Conservation (phyloP, 2,797 vertebrate species). For the Sebastolobus altivelis region DNA sequence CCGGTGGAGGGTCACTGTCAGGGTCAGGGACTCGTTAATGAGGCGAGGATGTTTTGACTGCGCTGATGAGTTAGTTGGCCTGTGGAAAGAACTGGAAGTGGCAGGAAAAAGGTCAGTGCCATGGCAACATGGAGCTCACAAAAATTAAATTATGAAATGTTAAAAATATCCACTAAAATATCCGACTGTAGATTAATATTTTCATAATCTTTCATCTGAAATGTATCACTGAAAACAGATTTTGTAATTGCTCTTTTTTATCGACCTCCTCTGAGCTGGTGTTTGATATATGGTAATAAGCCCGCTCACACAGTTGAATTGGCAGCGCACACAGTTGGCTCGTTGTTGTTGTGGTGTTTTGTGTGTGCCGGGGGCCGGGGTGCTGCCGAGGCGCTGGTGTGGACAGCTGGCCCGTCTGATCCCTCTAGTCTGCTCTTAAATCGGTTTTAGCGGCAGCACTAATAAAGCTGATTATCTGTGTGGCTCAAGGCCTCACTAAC, state of each 20-base stretch:
- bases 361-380: slow-evolving; percentile 58
- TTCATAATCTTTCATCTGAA: neutral
- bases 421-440: slow-evolving; percentile 93
- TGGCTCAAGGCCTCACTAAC: slow-evolving; percentile 91
- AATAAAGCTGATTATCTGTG: slow-evolving; percentile 97
- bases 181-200: neutral
- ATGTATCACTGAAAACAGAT: neutral
- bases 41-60: slow-evolving; percentile 47
- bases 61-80: slow-evolving; percentile 10
- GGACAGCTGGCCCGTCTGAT: slow-evolving; percentile 97
- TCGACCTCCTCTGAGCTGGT: slow-evolving; percentile 9
- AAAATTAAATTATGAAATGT: neutral
- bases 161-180: neutral
- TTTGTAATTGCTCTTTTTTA: neutral
- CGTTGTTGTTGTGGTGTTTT: slow-evolving; percentile 73
- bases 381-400: slow-evolving; percentile 79
- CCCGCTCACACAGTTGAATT: slow-evolving; percentile 51
- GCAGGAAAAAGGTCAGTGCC: neutral
- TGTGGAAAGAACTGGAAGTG: slow-evolving; percentile 8
- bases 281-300: slow-evolving; percentile 60
- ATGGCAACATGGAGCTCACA: neutral
- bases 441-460: slow-evolving; percentile 93
- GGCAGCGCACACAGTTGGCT: slow-evolving; percentile 65
- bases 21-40: slow-evolving; percentile 54
- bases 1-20: slow-evolving; percentile 38